Base-by-base conservation (phyloP, 2,113 vertebrate species). In the Colaptes auratus region DNA sequence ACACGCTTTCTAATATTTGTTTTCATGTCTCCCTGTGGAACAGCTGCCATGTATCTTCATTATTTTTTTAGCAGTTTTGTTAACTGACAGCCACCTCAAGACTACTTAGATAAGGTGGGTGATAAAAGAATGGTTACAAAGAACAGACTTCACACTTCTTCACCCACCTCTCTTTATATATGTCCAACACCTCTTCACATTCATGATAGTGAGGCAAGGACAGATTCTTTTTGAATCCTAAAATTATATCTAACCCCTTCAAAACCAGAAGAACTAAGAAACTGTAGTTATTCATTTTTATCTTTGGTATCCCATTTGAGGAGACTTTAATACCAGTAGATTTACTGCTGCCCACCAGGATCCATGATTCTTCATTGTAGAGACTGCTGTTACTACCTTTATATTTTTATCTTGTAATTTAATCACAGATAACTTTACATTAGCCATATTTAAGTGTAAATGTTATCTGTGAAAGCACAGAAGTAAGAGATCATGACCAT, bases 1-100 rank as follows among this genome's bases (percentile, higher is more conserved):
- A 66, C 81, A 93, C 88, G 73, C 58, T 78, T 92, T 63, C 44
- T 84, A 92, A 83, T 95, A 94, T 90, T 95, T 96, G 72, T 91
- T 96, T 93, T 89, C 63, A n/a, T 82, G 42, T 79, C 25, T 91
- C 86, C n/a, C 59, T 67, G 20, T 83, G 28, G 58, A 86, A 16
- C 73, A 89, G 56, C 31, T 71, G 58, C 75, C 79, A 35, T 82
- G 79, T 73, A 82, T 91, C 86, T 89, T 70, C 53, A 79, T 71
- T 86, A 79, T 48, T 79, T 93, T 95, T 96, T 95, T 59, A 78
- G 28, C 20, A 71, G 1, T 46, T 25, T 82, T 95, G 84, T 94
- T 61, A 84, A 75, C 53, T 73, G 88, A 89, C 82, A 94, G 19
- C 25, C 36, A 81, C 50, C 76, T 79, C 55, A 56, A 87, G 55